Evolutionary conservation across 2,797 vertebrate species (phyloP), one percentile per base, ranked within the genome.

Genomic region (Tinamus major): DNA sequence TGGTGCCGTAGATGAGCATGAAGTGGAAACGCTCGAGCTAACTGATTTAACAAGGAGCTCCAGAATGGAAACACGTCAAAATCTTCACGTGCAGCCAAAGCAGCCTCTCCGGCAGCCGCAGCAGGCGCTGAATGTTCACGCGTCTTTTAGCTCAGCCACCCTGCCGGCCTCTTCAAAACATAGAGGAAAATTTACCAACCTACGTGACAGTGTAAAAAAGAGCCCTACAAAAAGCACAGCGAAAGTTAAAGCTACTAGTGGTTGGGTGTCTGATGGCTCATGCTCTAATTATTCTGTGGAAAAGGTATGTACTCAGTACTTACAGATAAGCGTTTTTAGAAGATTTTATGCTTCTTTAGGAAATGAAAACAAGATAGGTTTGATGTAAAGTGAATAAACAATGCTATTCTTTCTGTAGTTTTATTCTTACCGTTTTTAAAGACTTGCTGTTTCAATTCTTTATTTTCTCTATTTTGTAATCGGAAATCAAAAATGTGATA

Each of bases 171-270:
- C 98, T 85, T 93, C 94, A 48, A 98, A 98, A 49, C 97, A 98
- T 68, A 97, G 98, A 83, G 98, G 98, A 21, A 98, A 97, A 20
- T 99, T 99, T 92, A 97, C 98, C 49, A 98, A 98, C 96, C 97
- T 99, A 39, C 97, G 98, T 0, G 98, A 99, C 96, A 99, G 98
- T 41, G 98, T 99, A 4, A 99, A 98, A 97, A 99, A 98, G 90
- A 98, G 98, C 72, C 99, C 98, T 8, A 98, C 98, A 39, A 98
- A 98, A 97, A 99, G 98, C 92, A 98, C 97, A 1, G 98, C 97
- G 5, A 99, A 98, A 93, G 98, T 97, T 26, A 95, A 91, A 90
- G 95, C 97, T 41, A 94, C 96, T 35, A 89, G 97, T 92, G 97
- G 96, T 16, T 97, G 97, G 63, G 84, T 97, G 91, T 97, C 97